Evolutionary conservation across 2,888 invertebrate species (phyloP), one percentile per base, ranked within the genome.

Genomic region (Clostera curtula): DNA sequence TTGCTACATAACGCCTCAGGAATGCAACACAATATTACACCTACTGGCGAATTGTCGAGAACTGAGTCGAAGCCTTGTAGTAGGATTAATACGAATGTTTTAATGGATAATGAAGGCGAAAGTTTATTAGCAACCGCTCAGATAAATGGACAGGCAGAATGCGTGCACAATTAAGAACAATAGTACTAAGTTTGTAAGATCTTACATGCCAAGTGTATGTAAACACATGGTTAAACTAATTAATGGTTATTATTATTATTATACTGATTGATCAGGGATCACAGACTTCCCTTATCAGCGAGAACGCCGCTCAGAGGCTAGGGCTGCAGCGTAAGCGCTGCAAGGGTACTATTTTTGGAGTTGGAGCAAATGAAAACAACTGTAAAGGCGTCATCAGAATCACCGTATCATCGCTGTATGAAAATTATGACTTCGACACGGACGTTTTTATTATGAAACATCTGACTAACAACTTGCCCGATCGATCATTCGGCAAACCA

Each of bases 261-360:
- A 25, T 22, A 2, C 13, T 30, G 3, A 15, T 30, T 4, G 29
- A 31, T 31, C 31, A 31, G 19, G 31, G 31, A 1, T 31, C 31
- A 1, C 28, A 29, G 14, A 15, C 9, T 2, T 29, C 29, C 2
- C 19, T 29, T 1, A 29, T 29, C 1, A 24, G 15, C 2, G 29
- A 29, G 8, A 13, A 20, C 8, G 29, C 19, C 3, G 29, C 29
- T 8, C 29, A 29, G 9, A 1, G 4, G 4, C 6, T 27, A 2
- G 2, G 12, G n/a, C 6, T 27, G 1, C 18, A 17, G 0, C 12
- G 27, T 1, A 8, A 19, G 15, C 2, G 9, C 4, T 25, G 13
- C 9, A 19, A 13, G 1, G 25, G 25, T 4, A n/a, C 12, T 6
- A 12, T 27, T 5, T 9, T 11, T 1, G 22, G 22, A 6, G 8